phyloP scores from a whole-genome alignment of 1,140 invertebrate species.

The Nomia melanderi region DNA sequence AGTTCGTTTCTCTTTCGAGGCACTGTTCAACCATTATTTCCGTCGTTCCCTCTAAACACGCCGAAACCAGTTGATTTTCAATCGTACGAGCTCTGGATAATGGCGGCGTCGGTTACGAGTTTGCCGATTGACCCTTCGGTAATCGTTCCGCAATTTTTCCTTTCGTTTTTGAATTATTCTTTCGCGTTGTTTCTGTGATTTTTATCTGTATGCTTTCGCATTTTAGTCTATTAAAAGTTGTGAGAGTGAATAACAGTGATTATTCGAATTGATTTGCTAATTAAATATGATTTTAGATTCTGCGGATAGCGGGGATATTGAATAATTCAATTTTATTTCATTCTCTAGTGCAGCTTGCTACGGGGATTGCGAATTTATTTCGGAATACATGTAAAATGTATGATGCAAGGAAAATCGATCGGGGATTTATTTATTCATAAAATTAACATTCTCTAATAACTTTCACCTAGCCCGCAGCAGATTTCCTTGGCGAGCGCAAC shows the following conservation, averaged over 20 bases:
- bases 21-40: slow-evolving; percentile 33
- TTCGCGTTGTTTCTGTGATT: not conserved
- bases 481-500: not conserved
- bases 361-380: too few relatives aligned
- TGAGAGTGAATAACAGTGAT: too few relatives aligned
- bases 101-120: not conserved
- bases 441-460: not conserved
- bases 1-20: slow-evolving; percentile 16
- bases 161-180: not conserved
- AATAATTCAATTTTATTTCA: too few relatives aligned
- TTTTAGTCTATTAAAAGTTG: too few relatives aligned
- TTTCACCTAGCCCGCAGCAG: not conserved
- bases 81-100: not conserved
- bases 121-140: slow-evolving; percentile 2
- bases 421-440: too few relatives aligned
- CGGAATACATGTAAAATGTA: too few relatives aligned
- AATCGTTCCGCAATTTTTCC: not conserved
- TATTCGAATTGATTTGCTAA: too few relatives aligned
- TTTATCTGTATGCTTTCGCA: too few relatives aligned
- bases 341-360: too few relatives aligned
- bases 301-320: too few relatives aligned
- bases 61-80: not conserved
- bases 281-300: too few relatives aligned
- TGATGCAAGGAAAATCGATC: too few relatives aligned
- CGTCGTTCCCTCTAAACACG: slow-evolving; percentile 33